Evolutionary conservation across 2,113 vertebrate genomes (phyloP).

Genomic region (Montifringilla adamsi): DNA sequence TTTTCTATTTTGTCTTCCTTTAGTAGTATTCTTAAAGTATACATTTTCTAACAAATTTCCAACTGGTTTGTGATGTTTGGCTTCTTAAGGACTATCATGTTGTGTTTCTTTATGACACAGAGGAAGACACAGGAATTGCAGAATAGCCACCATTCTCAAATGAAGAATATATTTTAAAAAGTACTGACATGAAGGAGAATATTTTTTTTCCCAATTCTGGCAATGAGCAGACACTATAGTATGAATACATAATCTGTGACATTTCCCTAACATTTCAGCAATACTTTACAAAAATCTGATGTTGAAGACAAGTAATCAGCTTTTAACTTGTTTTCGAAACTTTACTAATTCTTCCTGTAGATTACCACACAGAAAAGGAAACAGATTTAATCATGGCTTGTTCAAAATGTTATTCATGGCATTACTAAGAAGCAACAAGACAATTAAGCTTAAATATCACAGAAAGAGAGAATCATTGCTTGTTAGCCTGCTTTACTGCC

Average conservation of each 20-base stretch:
- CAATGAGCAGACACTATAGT: neutral
- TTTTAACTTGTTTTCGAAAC: neutral
- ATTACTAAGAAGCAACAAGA: neutral
- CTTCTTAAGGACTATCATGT: neutral
- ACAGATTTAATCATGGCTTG: neutral
- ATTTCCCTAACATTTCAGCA: neutral
- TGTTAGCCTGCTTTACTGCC: neutral
- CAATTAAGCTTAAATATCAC: neutral
- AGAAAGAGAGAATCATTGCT: neutral
- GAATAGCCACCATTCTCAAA: neutral
- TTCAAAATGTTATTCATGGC: neutral
- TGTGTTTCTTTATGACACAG: neutral
- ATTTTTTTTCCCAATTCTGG: neutral
- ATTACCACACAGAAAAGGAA: neutral
- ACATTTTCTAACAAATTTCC: neutral
- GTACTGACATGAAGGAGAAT: neutral
- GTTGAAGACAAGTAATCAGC: neutral
- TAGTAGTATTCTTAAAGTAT: neutral
- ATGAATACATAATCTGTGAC: neutral
- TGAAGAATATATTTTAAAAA: neutral
- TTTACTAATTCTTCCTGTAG: neutral
- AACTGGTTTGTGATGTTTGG: neutral
- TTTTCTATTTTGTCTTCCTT: neutral
- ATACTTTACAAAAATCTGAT: neutral
- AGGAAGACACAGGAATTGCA: neutral